These are phyloP conservation scores for Diogma glabrata DNA, from an alignment of 2,888 invertebrate genomes.

Conservation along the genomic window DNA sequence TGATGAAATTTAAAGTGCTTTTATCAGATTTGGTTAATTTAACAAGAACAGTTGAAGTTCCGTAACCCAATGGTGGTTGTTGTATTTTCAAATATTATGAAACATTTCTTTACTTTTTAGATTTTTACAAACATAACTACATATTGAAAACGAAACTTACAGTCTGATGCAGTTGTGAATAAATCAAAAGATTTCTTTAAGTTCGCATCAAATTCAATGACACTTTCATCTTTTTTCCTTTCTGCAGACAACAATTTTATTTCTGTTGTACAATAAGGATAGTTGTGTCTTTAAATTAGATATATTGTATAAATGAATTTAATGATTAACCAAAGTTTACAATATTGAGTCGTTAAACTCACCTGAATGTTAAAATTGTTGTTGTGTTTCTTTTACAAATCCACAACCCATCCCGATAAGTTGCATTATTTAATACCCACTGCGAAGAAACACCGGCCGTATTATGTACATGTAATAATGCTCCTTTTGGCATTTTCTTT, in stretches of 20 bases:
- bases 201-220: constrained; percentile 39
- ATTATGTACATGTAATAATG: constrained; percentile 43
- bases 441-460: constrained; percentile 39
- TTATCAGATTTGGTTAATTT: too few relatives aligned
- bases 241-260: constrained; percentile 23
- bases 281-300: background rate
- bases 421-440: constrained; percentile 41
- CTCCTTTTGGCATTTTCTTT: constrained; percentile 44
- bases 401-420: constrained; percentile 34
- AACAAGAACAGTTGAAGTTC: too few relatives aligned
- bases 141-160: constrained; percentile 18
- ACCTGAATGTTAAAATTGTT: constrained; percentile 23
- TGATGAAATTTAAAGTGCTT: background rate
- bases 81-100: too few relatives aligned
- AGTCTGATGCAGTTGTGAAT: constrained; percentile 39
- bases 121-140: too few relatives aligned
- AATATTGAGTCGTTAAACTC: background rate
- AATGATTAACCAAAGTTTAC: background rate
- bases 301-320: background rate
- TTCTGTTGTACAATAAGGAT: background rate
- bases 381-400: constrained; percentile 25
- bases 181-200: constrained; percentile 47
- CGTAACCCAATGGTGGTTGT: background rate
- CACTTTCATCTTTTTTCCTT: constrained; percentile 34
- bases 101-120: too few relatives aligned